Conservation (phyloP, 2,797 vertebrate species). For the Centropyge bicolor region DNA sequence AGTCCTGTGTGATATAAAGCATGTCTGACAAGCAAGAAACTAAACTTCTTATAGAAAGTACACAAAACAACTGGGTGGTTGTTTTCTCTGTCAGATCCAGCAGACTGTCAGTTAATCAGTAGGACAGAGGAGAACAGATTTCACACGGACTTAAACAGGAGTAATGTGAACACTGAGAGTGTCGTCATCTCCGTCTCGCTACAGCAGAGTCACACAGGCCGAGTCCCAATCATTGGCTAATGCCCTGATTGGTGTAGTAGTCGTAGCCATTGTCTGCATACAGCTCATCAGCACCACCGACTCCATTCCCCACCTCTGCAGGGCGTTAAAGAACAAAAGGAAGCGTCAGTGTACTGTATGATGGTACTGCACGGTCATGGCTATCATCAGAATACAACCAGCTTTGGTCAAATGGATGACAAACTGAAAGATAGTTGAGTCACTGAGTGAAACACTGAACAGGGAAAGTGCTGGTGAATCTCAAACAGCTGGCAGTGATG, state of each 20-base stretch:
- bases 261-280: slow-evolving; percentile 90
- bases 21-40: slow-evolving; percentile 40
- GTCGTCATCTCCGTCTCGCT: slow-evolving; percentile 11
- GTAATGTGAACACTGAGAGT: not conserved
- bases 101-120: slow-evolving; percentile 36
- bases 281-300: slow-evolving; percentile 88
- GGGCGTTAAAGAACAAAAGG: slow-evolving; percentile 57
- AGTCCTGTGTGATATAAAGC: slow-evolving; percentile 47
- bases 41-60: slow-evolving; percentile 68
- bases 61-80: slow-evolving; percentile 38
- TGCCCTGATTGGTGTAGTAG: slow-evolving; percentile 85
- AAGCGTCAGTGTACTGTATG: not conserved
- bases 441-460: not conserved
- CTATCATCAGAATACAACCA: not conserved
- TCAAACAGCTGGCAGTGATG: slow-evolving; percentile 5
- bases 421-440: not conserved
- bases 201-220: slow-evolving; percentile 43
- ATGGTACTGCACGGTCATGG: not conserved
- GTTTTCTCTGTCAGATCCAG: slow-evolving; percentile 43
- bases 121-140: slow-evolving; percentile 35
- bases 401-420: not conserved
- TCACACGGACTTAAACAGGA: slow-evolving; percentile 10
- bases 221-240: slow-evolving; percentile 70
- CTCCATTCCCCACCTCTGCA: slow-evolving; percentile 92
- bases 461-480: not conserved